phyloP scores from a whole-genome alignment of 2,113 vertebrate genomes.

The Scophthalmus maximus region DNA sequence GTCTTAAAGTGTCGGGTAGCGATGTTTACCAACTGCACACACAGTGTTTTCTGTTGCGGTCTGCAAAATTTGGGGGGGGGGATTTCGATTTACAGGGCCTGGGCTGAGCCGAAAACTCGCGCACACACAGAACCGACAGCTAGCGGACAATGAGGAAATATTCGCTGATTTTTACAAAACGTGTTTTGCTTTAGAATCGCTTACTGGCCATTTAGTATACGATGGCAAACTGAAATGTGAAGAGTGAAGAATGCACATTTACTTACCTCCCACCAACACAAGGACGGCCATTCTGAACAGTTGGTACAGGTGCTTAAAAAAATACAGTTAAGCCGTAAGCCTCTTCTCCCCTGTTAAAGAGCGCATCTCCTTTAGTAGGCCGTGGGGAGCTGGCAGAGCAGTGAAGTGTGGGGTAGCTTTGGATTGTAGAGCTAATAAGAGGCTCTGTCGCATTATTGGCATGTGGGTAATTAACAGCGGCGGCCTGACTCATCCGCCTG shows the following conservation, averaged over 20 bases:
- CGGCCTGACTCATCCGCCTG: constrained; percentile 73
- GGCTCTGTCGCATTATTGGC: constrained; percentile 80
- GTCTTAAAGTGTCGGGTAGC: no score
- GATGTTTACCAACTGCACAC: no score
- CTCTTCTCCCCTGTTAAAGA: constrained; percentile 52
- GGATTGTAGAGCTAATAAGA: constrained; percentile 77
- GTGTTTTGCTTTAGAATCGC: no score
- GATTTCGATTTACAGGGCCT: no score
- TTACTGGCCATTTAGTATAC: no score
- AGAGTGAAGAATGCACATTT: not conserved
- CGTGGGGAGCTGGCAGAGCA: constrained; percentile 65
- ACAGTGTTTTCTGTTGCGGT: no score
- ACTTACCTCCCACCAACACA: constrained; percentile 23
- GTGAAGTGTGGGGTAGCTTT: constrained; percentile 70
- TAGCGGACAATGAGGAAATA: no score
- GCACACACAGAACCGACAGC: no score
- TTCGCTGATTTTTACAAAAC: no score
- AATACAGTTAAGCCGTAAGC: constrained; percentile 45
- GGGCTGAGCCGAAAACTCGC: no score
- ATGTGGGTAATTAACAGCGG: constrained; percentile 83
- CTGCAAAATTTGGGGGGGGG: no score
- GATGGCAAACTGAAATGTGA: no score
- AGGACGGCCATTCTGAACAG: constrained; percentile 9
- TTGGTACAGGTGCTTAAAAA: constrained; percentile 52
- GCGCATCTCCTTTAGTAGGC: constrained; percentile 61